A percentile compares a stretch with the other conserved stretches of the same genome.
phyloP scores from a whole-genome alignment of 30 jellyfish, hydroid and myxozoan genomes.

The Sanderia malayensis region DNA sequence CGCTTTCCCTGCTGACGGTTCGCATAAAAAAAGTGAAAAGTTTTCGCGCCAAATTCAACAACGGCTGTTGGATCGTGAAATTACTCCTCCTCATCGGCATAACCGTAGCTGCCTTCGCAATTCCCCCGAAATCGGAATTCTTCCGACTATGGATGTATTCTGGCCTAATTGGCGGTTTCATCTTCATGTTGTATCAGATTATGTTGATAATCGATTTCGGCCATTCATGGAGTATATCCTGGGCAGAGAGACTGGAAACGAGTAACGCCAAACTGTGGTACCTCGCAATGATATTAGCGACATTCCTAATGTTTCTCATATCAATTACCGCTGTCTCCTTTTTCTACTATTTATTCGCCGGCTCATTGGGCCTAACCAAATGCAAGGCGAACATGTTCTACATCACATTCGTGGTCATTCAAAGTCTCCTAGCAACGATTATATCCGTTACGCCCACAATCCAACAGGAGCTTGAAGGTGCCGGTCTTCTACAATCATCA shows the following conservation, averaged over 20 bases:
- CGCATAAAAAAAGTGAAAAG: constrained; percentile 71
- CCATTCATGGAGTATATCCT: constrained; percentile 94
- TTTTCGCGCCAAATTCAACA: constrained; percentile 88
- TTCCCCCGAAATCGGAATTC: constrained; percentile 81
- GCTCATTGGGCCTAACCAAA: constrained; percentile 55
- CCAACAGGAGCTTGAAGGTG: constrained; percentile 95
- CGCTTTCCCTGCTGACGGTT: constrained; percentile 69
- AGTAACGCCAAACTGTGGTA: constrained; percentile 87
- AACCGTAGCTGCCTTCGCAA: constrained; percentile 54
- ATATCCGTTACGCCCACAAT: constrained; percentile 94
- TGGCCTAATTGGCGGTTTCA: constrained; percentile 86
- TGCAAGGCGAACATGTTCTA: constrained; percentile 91
- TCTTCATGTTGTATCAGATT: constrained; percentile 85
- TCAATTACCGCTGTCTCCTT: constrained; percentile 75
- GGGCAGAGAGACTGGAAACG: constrained; percentile 97
- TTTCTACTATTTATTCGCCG: constrained; percentile 72
- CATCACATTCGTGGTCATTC: constrained; percentile 83
- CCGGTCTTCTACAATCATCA: constrained; percentile 94
- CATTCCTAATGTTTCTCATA: constrained; percentile 72
- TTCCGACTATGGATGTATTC: constrained; percentile 98
- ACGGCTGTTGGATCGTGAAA: constrained; percentile 88
- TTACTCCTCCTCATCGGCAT: constrained; percentile 55
- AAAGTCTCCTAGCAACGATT: constrained; percentile 83
- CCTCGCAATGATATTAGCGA: constrained; percentile 85
- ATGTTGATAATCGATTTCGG: constrained; percentile 92